Percentiles rank a stretch among this genome's conserved stretches.
Evolutionary conservation across 1,140 invertebrate genomes (phyloP).

Genomic region (Sinonovacula constricta): DNA sequence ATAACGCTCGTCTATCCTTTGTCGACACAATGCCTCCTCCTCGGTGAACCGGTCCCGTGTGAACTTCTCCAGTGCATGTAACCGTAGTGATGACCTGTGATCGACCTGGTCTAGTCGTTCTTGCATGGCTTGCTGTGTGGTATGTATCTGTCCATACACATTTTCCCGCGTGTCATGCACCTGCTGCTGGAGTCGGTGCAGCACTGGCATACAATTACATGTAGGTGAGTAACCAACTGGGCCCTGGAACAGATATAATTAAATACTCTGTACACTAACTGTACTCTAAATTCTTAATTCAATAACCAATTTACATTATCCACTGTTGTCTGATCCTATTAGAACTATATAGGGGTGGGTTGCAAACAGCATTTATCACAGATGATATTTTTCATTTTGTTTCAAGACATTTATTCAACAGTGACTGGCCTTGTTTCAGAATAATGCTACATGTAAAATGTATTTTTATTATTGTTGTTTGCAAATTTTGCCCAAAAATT

Average conservation of each 20-base stretch:
- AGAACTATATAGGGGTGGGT: too few species aligned
- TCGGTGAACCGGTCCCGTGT: constrained; percentile 65
- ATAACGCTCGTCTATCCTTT: constrained; percentile 57
- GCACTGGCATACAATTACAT: constrained; percentile 90
- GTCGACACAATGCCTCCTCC: constrained; percentile 63
- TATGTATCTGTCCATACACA: constrained; percentile 89
- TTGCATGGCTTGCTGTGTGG: constrained; percentile 88
- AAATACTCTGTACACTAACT: too few species aligned
- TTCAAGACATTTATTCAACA: too few species aligned
- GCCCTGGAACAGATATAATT: constrained; percentile 82
- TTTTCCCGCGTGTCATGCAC: constrained; percentile 91
- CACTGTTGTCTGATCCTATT: too few species aligned
- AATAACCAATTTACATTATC: too few species aligned
- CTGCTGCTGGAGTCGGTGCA: constrained; percentile 91
- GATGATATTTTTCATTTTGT: too few species aligned
- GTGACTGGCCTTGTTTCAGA: too few species aligned
- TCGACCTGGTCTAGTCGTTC: constrained; percentile 89
- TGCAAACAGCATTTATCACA: too few species aligned
- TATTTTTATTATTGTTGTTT: too few species aligned
- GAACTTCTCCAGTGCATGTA: constrained; percentile 78
- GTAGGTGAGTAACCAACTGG: constrained; percentile 93
- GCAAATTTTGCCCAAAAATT: background rate
- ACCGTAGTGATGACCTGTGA: constrained; percentile 86
- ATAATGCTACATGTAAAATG: too few species aligned
- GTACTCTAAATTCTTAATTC: too few species aligned